Base-by-base conservation (phyloP, 2,888 invertebrate species). In the Napeogenes sylphis region DNA sequence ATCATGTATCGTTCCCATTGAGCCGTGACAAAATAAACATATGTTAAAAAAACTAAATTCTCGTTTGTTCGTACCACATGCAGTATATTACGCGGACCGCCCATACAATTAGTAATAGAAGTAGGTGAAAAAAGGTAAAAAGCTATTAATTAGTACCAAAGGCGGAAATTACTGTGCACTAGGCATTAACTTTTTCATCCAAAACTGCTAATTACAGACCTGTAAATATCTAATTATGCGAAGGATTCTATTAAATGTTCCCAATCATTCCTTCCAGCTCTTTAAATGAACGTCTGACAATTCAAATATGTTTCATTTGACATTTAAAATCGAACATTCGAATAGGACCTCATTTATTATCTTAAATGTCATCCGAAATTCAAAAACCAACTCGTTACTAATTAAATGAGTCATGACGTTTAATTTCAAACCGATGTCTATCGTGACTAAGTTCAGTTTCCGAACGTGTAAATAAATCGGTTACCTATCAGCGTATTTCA, bases 401-500 rank as follows among this genome's bases (percentile, higher is more conserved):
- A 70, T 65, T 66, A 70, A 21, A 70, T 61, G 61, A 65, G 61
- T 61, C 61, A 65, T 66, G 60, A 60, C 64, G 65, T 69, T 62
- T 69, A 69, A 68, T 70, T 68, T 66, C 62, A 67, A 70, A 69
- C 69, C 71, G 65, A 71, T 73, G 68, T 67, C 57, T 74, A 70
- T 75, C 76, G 76, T 79, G 77, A 71, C 77, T 72, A 65, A 58
- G 65, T 68, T 74, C 74, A 70, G 75, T 77, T 75, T 73, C 73
- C 69, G 70, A 72, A 66, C 66, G 69, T 71, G 70, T 75, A 71
- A 76, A 82, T 81, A 81, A 83, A 83, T 84, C 77, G 77, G 76
- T 73, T 75, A 79, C 74, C 79, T 75, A 80, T 84, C 80, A 79
- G 73, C 81, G 72, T 82, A 75, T 73, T 76, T 82, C 82, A 76